Percentiles rank a stretch among this genome's conserved stretches.
These are phyloP conservation scores for Orthonevra nobilis DNA, from an alignment of 2,888 invertebrate genomes.

Conservation along the genomic window DNA sequence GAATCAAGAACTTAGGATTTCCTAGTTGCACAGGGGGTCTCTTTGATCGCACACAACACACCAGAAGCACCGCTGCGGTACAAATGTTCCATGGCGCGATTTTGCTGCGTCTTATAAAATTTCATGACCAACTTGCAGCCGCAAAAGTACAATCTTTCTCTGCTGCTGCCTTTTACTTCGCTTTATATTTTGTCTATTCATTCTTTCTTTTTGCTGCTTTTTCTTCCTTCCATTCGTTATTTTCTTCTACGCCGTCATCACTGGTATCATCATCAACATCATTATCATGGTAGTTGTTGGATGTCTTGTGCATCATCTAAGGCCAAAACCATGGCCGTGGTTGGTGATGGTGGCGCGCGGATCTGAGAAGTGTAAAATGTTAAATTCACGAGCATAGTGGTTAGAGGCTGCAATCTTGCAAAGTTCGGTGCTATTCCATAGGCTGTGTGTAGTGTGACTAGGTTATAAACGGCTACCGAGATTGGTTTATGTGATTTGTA, in stretches of 20 bases:
- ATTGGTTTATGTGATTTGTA: constrained; percentile 31
- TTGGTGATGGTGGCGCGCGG: constrained; percentile 44
- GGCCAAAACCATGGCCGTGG: constrained; percentile 66
- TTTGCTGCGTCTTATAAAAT: constrained; percentile 81
- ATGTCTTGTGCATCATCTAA: constrained; percentile 48
- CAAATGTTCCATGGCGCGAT: constrained; percentile 79
- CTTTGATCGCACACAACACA: constrained; percentile 74
- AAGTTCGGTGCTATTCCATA: constrained; percentile 48
- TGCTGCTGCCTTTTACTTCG: constrained; percentile 45
- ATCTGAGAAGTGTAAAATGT: constrained; percentile 38
- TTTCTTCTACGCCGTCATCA: constrained; percentile 67
- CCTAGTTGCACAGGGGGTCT: constrained; percentile 24
- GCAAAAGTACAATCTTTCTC: constrained; percentile 71
- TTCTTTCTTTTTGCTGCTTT: constrained; percentile 15
- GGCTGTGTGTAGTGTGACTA: constrained; percentile 16
- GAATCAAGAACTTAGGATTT: constrained; percentile 31
- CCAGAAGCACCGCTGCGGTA: constrained; percentile 78
- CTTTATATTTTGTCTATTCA: constrained; percentile 44
- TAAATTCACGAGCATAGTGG: constrained; percentile 55
- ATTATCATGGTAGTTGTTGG: constrained; percentile 32
- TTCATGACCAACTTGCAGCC: constrained; percentile 74
- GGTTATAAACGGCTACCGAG: constrained; percentile 33
- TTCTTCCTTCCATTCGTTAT: constrained; percentile 46
- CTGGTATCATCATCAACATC: constrained; percentile 55
- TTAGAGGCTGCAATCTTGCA: constrained; percentile 46